Percentiles rank a stretch among this genome's conserved stretches.
Conservation (phyloP, 2,888 invertebrate genomes). For the Barypeithes pellucidus region DNA sequence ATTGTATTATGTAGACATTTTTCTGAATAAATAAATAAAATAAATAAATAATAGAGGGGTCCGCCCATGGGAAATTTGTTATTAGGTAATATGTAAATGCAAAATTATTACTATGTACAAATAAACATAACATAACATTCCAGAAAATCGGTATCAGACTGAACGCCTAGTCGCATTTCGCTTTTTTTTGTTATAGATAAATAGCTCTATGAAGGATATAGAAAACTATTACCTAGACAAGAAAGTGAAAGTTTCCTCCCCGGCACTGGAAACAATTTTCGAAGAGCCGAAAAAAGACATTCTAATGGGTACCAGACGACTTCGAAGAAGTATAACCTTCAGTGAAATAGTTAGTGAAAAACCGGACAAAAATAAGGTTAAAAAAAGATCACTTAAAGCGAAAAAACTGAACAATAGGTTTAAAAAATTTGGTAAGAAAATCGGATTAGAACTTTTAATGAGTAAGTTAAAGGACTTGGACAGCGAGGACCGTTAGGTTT, state of each 20-base stretch:
- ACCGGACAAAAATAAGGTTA: conserved; percentile 52
- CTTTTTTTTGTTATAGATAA: conserved; percentile 32
- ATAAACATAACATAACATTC: no score
- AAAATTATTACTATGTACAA: no score
- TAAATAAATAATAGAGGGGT: no score
- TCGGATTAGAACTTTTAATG: conserved; percentile 52
- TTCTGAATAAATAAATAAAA: no score
- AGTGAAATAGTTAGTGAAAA: conserved; percentile 26
- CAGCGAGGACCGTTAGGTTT: background rate
- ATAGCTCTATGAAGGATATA: conserved; percentile 43
- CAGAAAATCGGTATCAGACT: no score
- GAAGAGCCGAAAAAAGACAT: conserved; percentile 55
- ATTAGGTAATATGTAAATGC: no score
- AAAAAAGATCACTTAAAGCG: conserved; percentile 54
- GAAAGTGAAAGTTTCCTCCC: conserved; percentile 49
- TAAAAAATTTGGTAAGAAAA: conserved; percentile 50
- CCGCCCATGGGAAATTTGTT: no score
- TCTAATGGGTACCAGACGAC: conserved; percentile 55
- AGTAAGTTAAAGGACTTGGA: conserved; percentile 47
- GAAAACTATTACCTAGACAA: conserved; percentile 56
- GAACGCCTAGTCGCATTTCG: no score
- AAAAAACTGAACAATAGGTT: conserved; percentile 44
- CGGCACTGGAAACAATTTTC: conserved; percentile 47
- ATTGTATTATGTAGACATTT: no score
- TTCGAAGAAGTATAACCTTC: conserved; percentile 52